phyloP scores from a whole-genome alignment of 1,140 invertebrate species.

The Phenacoccus solenopsis region DNA sequence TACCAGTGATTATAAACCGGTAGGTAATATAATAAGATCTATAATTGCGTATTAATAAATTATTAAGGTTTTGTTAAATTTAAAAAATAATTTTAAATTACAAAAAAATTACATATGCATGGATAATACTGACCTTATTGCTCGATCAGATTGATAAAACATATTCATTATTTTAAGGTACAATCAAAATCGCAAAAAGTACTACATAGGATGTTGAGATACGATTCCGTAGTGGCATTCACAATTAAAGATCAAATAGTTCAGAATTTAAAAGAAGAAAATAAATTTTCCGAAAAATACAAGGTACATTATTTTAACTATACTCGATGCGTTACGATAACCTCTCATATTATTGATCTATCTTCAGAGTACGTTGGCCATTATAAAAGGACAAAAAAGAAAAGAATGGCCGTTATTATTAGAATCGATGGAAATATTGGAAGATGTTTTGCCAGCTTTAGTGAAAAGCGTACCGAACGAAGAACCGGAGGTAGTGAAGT shows the following conservation, averaged over 20 bases:
- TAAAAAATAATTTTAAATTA: too few species aligned
- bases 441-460: conserved; percentile 58
- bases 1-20: conserved; percentile 53
- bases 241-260: neutral
- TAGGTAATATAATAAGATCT: too few species aligned
- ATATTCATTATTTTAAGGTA: neutral
- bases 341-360: too few species aligned
- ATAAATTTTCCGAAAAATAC: neutral
- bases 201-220: neutral
- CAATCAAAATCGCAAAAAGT: neutral
- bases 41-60: too few species aligned
- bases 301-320: neutral
- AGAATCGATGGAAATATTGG: conserved; percentile 35
- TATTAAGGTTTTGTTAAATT: too few species aligned
- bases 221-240: neutral
- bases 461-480: conserved; percentile 60
- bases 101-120: too few species aligned
- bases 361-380: neutral
- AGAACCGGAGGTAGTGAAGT: conserved; percentile 59
- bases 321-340: too few species aligned
- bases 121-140: too few species aligned
- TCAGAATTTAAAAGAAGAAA: neutral
- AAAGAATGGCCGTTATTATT: neutral
- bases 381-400: neutral
- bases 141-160: too few species aligned